Conservation (phyloP, 2,113 vertebrate genomes). For the Gadus macrocephalus region DNA sequence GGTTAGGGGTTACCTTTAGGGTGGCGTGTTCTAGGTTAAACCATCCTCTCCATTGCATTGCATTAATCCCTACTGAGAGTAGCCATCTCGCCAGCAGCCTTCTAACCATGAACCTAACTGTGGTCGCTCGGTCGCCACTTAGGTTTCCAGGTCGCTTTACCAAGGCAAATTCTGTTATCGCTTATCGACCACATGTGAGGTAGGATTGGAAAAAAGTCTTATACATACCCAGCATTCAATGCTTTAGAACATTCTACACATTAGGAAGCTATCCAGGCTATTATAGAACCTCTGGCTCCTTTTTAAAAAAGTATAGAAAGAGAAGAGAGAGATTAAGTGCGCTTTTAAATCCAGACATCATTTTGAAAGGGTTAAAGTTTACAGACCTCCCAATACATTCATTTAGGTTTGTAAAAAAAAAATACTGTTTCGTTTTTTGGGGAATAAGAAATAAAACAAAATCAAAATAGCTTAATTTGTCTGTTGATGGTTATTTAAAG, state of each 20-base stretch:
- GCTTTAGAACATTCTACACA: constrained; percentile 78
- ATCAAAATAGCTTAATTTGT: constrained; percentile 66
- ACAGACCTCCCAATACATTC: constrained; percentile 74
- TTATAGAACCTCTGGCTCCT: constrained; percentile 84
- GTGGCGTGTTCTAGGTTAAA: constrained; percentile 94
- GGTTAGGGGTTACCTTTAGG: constrained; percentile 93
- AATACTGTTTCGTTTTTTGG: constrained; percentile 50
- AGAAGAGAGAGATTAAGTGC: constrained; percentile 80
- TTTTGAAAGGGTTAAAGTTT: constrained; percentile 73
- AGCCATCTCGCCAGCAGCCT: constrained; percentile 86
- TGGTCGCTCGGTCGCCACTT: constrained; percentile 87
- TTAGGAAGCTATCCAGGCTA: constrained; percentile 80
- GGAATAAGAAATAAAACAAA: constrained; percentile 62
- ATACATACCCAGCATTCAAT: constrained; percentile 81
- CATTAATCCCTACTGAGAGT: constrained; percentile 93
- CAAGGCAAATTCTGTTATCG: constrained; percentile 76
- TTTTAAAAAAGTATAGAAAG: constrained; percentile 81
- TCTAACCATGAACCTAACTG: constrained; percentile 85
- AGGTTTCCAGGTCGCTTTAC: constrained; percentile 77
- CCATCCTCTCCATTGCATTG: constrained; percentile 90
- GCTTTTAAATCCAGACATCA: constrained; percentile 78
- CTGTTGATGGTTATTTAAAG: constrained; percentile 70
- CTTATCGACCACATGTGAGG: constrained; percentile 73
- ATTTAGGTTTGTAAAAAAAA: constrained; percentile 75
- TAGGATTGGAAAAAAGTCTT: constrained; percentile 74